Evolutionary conservation across 2,113 vertebrate species (phyloP).

Genomic region (Neofelis nebulosa): DNA sequence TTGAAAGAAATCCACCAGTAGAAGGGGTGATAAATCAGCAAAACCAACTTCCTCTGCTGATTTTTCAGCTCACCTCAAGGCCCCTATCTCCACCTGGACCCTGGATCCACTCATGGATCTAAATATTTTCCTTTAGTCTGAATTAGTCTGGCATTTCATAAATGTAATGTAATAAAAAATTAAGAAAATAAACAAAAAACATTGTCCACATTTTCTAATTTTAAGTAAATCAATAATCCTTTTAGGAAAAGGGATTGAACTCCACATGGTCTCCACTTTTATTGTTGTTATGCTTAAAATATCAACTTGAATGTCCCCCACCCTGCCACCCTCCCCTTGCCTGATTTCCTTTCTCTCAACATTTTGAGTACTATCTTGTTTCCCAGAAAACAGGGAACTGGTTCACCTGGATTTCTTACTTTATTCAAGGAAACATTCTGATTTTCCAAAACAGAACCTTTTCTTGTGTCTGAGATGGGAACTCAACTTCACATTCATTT

Average conservation of each 20-base stretch:
- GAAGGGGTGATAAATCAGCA: accelerated
- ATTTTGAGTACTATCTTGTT: neutral
- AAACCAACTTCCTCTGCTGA: neutral
- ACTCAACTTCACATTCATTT: neutral
- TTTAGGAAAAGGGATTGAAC: neutral
- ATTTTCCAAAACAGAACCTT: neutral
- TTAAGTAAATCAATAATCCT: neutral
- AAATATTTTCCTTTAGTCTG: neutral
- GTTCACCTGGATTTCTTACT: neutral
- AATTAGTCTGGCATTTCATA: neutral
- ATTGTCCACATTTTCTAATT: neutral
- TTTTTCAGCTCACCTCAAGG: neutral
- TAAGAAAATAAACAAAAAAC: neutral
- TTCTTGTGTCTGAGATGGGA: neutral
- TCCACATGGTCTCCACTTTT: neutral
- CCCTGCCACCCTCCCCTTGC: neutral
- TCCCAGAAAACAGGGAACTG: neutral
- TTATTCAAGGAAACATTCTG: too few relatives aligned
- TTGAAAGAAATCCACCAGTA: neutral
- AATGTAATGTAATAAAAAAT: neutral
- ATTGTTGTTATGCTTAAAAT: neutral
- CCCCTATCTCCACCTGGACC: too few relatives aligned
- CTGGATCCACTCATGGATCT: accelerated
- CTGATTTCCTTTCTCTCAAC: neutral
- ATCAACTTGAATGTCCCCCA: neutral